Conservation (phyloP, 1,140 invertebrate genomes). For the Ladona fulva region DNA sequence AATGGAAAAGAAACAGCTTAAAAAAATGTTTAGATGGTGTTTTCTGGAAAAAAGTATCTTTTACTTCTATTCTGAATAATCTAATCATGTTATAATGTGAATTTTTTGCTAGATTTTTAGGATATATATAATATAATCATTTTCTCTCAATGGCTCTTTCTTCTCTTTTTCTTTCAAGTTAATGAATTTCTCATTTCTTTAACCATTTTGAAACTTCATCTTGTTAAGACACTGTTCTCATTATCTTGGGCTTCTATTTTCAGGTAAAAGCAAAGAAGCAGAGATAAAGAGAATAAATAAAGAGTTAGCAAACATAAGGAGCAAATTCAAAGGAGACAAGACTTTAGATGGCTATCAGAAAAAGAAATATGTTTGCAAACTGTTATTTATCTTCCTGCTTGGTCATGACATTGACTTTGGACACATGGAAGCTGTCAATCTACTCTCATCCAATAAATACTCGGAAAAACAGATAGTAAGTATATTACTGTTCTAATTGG, state of each 20-base stretch:
- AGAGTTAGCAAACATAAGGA: conserved; percentile 97
- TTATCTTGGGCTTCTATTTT: conserved; percentile 22
- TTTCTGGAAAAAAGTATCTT: too few relatives aligned
- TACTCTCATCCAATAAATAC: conserved; percentile 99
- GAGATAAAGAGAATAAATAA: conserved; percentile 99
- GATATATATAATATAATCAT: too few relatives aligned
- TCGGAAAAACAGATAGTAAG: conserved; percentile 99
- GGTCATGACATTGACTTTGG: conserved; percentile 99
- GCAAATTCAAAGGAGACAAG: conserved; percentile 99
- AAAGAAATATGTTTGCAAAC: conserved; percentile 99
- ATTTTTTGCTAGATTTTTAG: too few relatives aligned
- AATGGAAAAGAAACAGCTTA: too few relatives aligned
- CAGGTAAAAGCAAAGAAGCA: conserved; percentile 98
- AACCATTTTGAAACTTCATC: too few relatives aligned
- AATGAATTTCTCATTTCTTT: too few relatives aligned
- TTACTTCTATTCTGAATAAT: too few relatives aligned
- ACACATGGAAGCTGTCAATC: conserved; percentile 99
- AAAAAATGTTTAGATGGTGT: too few relatives aligned
- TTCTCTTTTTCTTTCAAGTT: too few relatives aligned
- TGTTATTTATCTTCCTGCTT: conserved; percentile 97
- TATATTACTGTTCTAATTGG: conserved; percentile 27
- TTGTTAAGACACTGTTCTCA: too few relatives aligned
- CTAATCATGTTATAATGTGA: too few relatives aligned
- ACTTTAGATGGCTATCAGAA: conserved; percentile 99
- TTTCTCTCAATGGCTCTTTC: too few relatives aligned